These are phyloP conservation scores for Siphlonurus alternatus DNA, from an alignment of 2,888 invertebrate genomes.

Conservation along the genomic window DNA sequence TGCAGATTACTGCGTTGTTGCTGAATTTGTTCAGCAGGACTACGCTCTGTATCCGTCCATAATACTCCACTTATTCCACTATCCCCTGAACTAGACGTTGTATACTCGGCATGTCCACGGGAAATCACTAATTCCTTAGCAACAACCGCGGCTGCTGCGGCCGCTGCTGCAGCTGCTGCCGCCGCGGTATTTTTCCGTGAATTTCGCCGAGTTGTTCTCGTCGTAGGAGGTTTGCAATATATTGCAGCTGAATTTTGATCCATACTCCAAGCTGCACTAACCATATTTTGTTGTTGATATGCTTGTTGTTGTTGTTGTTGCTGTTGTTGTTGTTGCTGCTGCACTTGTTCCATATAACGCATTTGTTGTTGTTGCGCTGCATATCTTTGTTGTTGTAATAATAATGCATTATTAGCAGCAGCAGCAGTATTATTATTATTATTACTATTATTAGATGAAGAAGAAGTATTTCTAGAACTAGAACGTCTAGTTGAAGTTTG, in stretches of 20 bases:
- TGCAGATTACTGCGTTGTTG: too few relatives aligned
- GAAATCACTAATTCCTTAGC: background rate
- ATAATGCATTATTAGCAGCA: background rate
- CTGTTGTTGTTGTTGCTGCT: conserved; percentile 9
- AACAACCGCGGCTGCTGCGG: conserved; percentile 16
- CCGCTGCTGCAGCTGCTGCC: conserved; percentile 21
- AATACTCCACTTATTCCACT: background rate
- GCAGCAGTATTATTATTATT: background rate
- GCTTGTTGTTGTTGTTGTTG: conserved; percentile 9
- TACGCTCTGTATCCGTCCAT: background rate
- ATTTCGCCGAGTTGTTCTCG: background rate
- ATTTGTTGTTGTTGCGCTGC: background rate
- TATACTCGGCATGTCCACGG: background rate
- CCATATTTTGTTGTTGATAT: background rate
- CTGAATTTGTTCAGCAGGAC: background rate
- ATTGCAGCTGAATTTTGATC: background rate
- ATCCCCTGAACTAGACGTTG: background rate
- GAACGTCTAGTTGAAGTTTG: conserved; percentile 6
- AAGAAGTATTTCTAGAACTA: background rate
- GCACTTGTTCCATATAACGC: conserved; percentile 2
- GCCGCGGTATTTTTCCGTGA: conserved; percentile 20
- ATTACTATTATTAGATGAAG: background rate
- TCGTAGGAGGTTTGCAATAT: background rate
- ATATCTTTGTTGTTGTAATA: background rate
- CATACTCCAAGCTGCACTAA: conserved; percentile 10